Conservation (phyloP, 2,797 vertebrate species). For the Tokudaia tokunoshimensis region DNA sequence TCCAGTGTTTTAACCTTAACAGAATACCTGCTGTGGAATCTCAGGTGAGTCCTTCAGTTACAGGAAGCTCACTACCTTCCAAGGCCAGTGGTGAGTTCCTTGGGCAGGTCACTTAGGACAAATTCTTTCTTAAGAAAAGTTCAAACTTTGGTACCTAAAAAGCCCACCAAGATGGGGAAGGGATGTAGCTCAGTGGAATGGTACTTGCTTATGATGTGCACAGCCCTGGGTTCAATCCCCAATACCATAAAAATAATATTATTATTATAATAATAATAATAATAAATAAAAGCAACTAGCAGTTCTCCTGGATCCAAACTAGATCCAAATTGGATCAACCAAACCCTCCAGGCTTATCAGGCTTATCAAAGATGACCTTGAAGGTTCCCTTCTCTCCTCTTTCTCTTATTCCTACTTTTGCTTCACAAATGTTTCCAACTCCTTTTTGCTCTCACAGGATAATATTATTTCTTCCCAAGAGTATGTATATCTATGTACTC, state of each 20-base stretch:
- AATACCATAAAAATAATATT: background rate
- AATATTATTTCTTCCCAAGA: background rate
- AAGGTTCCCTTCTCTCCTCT: background rate
- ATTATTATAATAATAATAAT: too few relatives aligned
- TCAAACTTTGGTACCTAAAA: background rate
- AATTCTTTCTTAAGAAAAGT: constrained; percentile 32
- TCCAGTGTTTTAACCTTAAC: background rate
- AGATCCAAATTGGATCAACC: background rate
- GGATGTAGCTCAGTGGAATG: background rate
- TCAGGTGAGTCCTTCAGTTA: background rate
- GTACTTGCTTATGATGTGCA: background rate
- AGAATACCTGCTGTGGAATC: background rate
- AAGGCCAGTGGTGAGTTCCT: background rate
- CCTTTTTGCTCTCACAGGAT: background rate
- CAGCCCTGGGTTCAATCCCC: background rate
- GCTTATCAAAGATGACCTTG: background rate
- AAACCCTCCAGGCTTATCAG: background rate
- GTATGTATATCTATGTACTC: background rate
- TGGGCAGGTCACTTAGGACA: background rate
- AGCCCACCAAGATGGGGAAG: background rate
- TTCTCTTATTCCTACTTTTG: background rate
- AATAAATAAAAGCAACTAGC: background rate
- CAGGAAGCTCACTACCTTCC: constrained; percentile 18
- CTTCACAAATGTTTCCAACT: background rate
- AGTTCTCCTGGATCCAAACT: background rate